phyloP scores from a whole-genome alignment of 2,797 vertebrate genomes.

The Botia almorhae region DNA sequence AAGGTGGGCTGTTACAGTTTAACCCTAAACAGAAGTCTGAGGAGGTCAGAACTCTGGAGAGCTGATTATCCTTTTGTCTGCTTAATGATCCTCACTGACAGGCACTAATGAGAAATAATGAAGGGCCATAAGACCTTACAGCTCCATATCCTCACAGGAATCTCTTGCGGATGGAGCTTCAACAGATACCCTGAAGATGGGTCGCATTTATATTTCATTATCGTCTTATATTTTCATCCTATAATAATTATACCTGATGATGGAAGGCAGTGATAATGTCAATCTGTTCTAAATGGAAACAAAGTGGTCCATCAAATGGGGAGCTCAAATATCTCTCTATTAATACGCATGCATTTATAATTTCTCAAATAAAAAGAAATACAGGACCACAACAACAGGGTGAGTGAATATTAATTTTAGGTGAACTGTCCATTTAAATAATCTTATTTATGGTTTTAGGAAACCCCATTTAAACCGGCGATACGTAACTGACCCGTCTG shows the following conservation, averaged over 20 bases:
- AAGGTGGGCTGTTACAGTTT: conserved; percentile 74
- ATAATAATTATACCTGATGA: neutral
- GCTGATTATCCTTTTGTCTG: conserved; percentile 63
- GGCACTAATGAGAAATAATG: conserved; percentile 64
- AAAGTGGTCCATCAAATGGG: neutral
- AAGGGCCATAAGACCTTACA: conserved; percentile 49
- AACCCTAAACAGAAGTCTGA: conserved; percentile 68
- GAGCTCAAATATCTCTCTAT: neutral
- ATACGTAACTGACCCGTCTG: neutral
- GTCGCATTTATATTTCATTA: neutral
- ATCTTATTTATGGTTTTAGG: neutral
- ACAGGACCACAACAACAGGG: neutral
- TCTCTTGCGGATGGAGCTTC: conserved; percentile 10
- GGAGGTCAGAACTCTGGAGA: conserved; percentile 62
- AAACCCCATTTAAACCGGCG: neutral
- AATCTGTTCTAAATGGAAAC: neutral
- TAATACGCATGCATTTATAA: neutral
- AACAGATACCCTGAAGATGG: neutral
- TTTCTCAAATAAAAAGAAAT: too few species aligned
- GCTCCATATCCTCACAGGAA: conserved; percentile 39
- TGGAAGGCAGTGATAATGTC: neutral
- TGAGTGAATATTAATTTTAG: neutral
- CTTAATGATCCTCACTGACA: conserved; percentile 62
- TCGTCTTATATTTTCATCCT: neutral
- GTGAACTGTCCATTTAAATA: neutral